phyloP scores from a whole-genome alignment of 1,140 invertebrate species.

The Hycleus phaleratus region DNA sequence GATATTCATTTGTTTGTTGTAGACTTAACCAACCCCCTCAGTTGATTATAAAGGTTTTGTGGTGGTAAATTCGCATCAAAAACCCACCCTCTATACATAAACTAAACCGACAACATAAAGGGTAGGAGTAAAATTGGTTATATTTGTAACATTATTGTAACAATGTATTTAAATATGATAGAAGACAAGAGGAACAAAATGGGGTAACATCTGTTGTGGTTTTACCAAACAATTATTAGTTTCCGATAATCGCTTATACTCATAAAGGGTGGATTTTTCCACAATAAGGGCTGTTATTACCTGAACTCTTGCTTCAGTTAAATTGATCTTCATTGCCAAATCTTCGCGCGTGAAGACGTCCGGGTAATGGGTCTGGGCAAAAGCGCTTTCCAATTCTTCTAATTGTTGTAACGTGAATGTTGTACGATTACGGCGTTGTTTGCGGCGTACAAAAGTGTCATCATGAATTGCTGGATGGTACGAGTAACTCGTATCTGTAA shows the following conservation, averaged over 20 bases:
- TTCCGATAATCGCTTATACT: not conserved
- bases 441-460: conserved; percentile 91
- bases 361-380: conserved; percentile 95
- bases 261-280: too few relatives aligned
- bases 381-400: conserved; percentile 94
- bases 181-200: conserved; percentile 3
- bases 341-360: conserved; percentile 97
- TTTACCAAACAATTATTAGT: conserved; percentile 18
- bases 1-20: too few relatives aligned
- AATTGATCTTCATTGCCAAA: conserved; percentile 95
- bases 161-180: too few relatives aligned
- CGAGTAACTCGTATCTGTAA: conserved; percentile 79
- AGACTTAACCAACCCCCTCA: too few relatives aligned
- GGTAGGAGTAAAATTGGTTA: too few relatives aligned
- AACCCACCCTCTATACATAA: too few relatives aligned
- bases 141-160: too few relatives aligned
- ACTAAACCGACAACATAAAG: too few relatives aligned
- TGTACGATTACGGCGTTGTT: conserved; percentile 90
- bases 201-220: conserved; percentile 28
- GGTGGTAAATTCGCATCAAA: too few relatives aligned
- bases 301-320: conserved; percentile 95
- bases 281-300: conserved; percentile 46
- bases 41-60: too few relatives aligned
- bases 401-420: conserved; percentile 96
- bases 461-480: conserved; percentile 93